Evolutionary conservation across 2,113 vertebrate genomes (phyloP).

Genomic region (Galemys pyrenaicus): DNA sequence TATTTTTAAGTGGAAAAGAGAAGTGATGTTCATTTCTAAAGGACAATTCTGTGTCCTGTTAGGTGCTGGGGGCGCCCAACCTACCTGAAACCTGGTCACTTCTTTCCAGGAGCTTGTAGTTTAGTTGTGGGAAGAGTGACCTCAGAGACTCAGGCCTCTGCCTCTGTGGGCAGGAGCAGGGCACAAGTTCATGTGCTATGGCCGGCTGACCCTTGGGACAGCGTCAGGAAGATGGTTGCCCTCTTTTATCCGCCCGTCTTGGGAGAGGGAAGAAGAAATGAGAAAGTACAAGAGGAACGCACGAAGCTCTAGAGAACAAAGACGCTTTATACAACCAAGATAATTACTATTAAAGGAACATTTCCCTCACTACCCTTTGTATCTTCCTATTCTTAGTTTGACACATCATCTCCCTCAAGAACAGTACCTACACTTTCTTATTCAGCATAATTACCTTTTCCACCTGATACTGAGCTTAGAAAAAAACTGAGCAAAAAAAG

Average conservation of each 20-base stretch:
- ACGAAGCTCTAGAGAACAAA: slow-evolving; percentile 70
- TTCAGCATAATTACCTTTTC: slow-evolving; percentile 76
- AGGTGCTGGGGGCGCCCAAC: background rate
- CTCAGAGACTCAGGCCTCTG: background rate
- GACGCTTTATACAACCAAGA: slow-evolving; percentile 72
- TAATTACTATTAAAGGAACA: slow-evolving; percentile 63
- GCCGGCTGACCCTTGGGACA: background rate
- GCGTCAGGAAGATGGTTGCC: background rate
- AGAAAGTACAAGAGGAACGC: slow-evolving; percentile 64
- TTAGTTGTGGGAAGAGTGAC: background rate
- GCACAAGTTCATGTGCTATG: background rate
- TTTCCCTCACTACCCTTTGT: slow-evolving; percentile 35
- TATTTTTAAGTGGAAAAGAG: background rate
- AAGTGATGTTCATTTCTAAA: background rate
- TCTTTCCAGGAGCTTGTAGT: background rate
- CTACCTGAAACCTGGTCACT: background rate
- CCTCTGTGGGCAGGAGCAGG: background rate
- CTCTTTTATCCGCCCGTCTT: background rate
- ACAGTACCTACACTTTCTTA: slow-evolving; percentile 72
- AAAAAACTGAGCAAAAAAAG: slow-evolving; percentile 38
- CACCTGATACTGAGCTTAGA: slow-evolving; percentile 59
- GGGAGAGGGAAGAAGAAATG: background rate
- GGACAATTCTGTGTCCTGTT: background rate
- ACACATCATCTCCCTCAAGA: slow-evolving; percentile 69
- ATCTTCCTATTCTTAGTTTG: slow-evolving; percentile 74